phyloP scores from a whole-genome alignment of 2,888 invertebrate species.

The Patella ulyssiponensis region DNA sequence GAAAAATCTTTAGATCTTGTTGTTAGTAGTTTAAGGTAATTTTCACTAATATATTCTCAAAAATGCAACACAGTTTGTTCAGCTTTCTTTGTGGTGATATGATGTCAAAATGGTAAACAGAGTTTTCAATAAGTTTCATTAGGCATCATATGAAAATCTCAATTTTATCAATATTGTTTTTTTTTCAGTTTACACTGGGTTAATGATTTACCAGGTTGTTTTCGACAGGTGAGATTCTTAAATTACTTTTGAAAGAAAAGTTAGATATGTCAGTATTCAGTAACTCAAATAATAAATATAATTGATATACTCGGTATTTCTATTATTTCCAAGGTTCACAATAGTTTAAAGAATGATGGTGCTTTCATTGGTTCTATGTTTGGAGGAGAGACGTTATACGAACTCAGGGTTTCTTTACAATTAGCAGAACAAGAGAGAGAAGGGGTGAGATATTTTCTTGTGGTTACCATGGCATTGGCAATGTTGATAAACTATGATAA shows the following conservation, averaged over 20 bases:
- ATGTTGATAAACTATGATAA: too few relatives aligned
- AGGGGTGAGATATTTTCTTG: slow-evolving; percentile 55
- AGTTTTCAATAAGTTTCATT: not conserved
- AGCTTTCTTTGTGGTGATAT: not conserved
- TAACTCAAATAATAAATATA: not conserved
- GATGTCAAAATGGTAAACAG: not conserved
- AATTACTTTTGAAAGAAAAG: not conserved
- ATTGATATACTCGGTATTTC: not conserved
- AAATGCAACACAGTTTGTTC: not conserved
- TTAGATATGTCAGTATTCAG: not conserved
- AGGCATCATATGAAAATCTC: not conserved
- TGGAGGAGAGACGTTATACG: slow-evolving; percentile 94
- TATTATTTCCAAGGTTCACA: slow-evolving; percentile 69
- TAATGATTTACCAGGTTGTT: slow-evolving; percentile 90
- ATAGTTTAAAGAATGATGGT: slow-evolving; percentile 88
- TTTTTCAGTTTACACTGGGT: slow-evolving; percentile 91
- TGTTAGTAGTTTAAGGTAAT: slow-evolving; percentile 81
- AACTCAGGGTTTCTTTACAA: slow-evolving; percentile 90
- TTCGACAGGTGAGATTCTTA: slow-evolving; percentile 66
- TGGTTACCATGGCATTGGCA: not conserved
- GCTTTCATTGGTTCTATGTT: slow-evolving; percentile 94
- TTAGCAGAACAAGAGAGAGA: slow-evolving; percentile 87
- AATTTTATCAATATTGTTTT: slow-evolving; percentile 17
- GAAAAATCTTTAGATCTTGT: slow-evolving; percentile 88
- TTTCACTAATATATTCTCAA: not conserved